A percentile compares a stretch with the other conserved stretches of the same genome.
Conservation (phyloP, 2,113 vertebrate species). For the Pedetes capensis region DNA sequence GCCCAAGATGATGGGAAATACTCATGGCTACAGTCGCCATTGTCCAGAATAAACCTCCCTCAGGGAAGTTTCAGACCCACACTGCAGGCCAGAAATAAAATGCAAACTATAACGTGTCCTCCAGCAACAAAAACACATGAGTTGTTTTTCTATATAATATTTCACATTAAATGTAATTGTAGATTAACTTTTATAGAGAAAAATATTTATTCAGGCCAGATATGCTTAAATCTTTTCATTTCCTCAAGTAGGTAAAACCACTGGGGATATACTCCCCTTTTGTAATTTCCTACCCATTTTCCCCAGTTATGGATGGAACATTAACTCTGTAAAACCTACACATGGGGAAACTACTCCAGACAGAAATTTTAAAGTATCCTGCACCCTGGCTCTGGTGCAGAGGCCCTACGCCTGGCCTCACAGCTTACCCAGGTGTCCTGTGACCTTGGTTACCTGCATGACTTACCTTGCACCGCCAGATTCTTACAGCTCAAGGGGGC, state of each 20-base stretch:
- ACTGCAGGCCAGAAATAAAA: conserved; percentile 43
- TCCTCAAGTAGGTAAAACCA: conserved; percentile 64
- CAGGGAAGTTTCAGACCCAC: not conserved
- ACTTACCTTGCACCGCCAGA: fast-evolving
- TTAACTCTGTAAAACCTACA: conserved; percentile 16
- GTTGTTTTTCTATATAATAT: conserved; percentile 75
- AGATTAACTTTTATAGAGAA: conserved; percentile 76
- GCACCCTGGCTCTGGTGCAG: not conserved
- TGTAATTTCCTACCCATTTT: conserved; percentile 65
- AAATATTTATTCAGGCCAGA: conserved; percentile 76
- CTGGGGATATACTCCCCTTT: conserved; percentile 60
- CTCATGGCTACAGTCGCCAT: not conserved
- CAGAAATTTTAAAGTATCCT: not conserved
- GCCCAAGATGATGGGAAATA: not conserved
- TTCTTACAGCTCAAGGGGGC: not conserved
- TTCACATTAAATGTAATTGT: conserved; percentile 76
- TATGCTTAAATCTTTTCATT: conserved; percentile 76
- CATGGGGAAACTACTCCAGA: not conserved
- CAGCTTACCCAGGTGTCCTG: fast-evolving
- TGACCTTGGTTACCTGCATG: not conserved
- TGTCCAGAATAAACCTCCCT: conserved; percentile 16
- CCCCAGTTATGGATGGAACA: conserved; percentile 49
- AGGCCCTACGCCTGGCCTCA: not conserved
- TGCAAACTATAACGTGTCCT: conserved; percentile 52
- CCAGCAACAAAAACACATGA: conserved; percentile 68